Evolutionary conservation across 2,888 invertebrate genomes (phyloP), one percentile per base, ranked within the genome.

Genomic region (Aphidius colemani): DNA sequence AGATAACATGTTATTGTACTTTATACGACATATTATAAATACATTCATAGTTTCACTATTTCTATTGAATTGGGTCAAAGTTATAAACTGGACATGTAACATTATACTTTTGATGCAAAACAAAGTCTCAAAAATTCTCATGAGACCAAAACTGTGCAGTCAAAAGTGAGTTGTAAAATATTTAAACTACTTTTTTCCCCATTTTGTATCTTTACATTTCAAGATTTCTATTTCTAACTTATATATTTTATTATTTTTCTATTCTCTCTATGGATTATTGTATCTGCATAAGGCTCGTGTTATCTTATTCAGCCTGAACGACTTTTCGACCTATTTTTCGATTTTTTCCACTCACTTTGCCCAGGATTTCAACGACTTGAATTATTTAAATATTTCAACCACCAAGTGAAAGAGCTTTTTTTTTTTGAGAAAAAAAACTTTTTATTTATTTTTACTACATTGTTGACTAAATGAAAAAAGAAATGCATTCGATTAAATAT

Each of bases 251-350:
- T 30, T 30, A 30, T 30, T 30, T 30, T 30, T 30, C 30, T 30
- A 30, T 30, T 61, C 63, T 67, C 50, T 59, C 63, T 61, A 65
- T 64, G 62, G 66, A 64, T 68, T 69, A 66, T 68, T 68, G 68
- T 66, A 64, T 69, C 68, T 67, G 62, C 65, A 69, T 67, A 67
- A 65, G 30, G 67, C 63, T 59, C 61, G 65, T 59, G 57, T 53
- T 53, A 51, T 55, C 49, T 61, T 50, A 53, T 64, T 64, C 59
- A 51, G 49, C 60, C 55, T 55, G 18, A 46, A 30, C 30, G 30
- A 30, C 41, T 55, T 11, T 8, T n/a, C 11, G 7, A n/a, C 41
- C n/a, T 11, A 10, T n/a, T n/a, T 53, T 55, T 40, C 43, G 13
- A n/a, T 44, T 46, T 56, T 50, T 30, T 57, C 11, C 46, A 57